Evolutionary conservation across 2,797 vertebrate genomes (phyloP), one percentile per base, ranked within the genome.

Genomic region (Melopsittacus undulatus): DNA sequence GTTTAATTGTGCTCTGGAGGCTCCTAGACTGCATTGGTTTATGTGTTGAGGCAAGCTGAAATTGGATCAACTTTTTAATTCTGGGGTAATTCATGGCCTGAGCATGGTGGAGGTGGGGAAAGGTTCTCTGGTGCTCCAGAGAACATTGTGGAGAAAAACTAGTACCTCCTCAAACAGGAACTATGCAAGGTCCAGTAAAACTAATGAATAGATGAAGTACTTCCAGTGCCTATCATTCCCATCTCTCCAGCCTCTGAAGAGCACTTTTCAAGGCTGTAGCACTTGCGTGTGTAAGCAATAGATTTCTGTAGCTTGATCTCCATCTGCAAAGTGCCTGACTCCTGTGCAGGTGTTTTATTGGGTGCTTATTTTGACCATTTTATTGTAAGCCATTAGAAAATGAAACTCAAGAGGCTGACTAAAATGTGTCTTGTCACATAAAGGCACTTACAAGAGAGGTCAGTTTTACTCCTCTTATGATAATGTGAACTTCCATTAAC

Each of bases 1-100:
- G 82, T 34, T 75, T 69, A 49, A 79, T 84, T 75, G 73, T 88
- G 87, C 73, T 88, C 94, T 68, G 63, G 83, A 66, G 86, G 94
- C 63, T 94, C 13, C 57, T 84, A 79, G 62, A 46, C 14, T 81
- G 56, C 30, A 9, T 54, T 57, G 52, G 43, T 77, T 90, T 74
- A 61, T 82, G 45, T 52, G 64, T 81, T 78, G 83, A 91, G 57
- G 49, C 82, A 69, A 92, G 69, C 66, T 87, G 69, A 81, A 86
- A 92, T 34, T 29, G 59, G 80, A 85, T 77, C 76, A 76, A 91
- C 75, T 72, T 95, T 38, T 86, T 59, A 49, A 74, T 86, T 91
- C 40, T 32, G 57, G 20, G 32, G 13, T 76, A 78, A 82, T 18
- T 59, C 43, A 56, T 2, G 22, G 34, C 40, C n/a, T 48, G n/a